Evolutionary conservation across 2,797 vertebrate genomes (phyloP).

Genomic region (Phylloscopus collybita): DNA sequence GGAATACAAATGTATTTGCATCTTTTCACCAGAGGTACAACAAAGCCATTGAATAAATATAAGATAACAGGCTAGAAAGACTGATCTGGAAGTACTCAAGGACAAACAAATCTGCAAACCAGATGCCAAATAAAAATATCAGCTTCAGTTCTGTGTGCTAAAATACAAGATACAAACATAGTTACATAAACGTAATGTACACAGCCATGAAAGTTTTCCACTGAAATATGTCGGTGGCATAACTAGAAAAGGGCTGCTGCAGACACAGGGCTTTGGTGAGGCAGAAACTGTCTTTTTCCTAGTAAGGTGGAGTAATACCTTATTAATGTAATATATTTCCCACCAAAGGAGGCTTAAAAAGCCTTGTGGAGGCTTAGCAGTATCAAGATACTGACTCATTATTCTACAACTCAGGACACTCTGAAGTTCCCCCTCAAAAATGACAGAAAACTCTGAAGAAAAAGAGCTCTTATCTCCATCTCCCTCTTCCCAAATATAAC

Average conservation of each 20-base stretch:
- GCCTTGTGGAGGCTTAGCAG: neutral
- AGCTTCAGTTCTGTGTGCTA: neutral
- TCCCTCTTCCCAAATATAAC: neutral
- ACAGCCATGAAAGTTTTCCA: neutral
- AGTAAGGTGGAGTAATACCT: neutral
- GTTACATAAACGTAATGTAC: neutral
- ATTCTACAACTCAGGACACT: neutral
- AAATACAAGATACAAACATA: neutral
- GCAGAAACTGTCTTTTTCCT: neutral
- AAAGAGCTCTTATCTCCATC: neutral
- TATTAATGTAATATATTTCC: neutral
- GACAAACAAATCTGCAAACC: neutral
- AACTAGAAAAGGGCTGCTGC: neutral
- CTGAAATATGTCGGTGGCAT: neutral
- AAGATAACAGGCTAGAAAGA: neutral
- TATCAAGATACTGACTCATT: neutral
- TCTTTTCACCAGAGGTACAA: neutral
- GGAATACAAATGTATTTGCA: conserved; percentile 16
- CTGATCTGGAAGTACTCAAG: neutral
- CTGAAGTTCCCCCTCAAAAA: neutral
- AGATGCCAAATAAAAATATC: neutral
- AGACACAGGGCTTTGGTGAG: neutral
- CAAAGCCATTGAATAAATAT: conserved; percentile 10
- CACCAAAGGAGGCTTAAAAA: neutral
- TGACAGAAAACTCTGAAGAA: neutral